Evolutionary conservation across 2,888 invertebrate species (phyloP).

Genomic region (Neoitamus cyanurus): DNA sequence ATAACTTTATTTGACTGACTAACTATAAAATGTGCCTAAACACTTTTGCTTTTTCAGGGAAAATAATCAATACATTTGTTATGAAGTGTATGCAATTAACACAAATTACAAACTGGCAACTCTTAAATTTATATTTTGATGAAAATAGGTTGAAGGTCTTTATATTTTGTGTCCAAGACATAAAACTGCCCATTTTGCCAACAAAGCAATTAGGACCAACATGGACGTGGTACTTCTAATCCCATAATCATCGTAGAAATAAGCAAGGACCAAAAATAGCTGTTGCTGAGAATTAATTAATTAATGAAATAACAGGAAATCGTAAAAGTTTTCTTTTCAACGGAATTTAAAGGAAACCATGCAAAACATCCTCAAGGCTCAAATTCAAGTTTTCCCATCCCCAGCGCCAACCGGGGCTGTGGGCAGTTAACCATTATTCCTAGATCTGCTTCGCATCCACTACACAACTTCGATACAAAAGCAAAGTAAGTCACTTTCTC

Average conservation of each 20-base stretch:
- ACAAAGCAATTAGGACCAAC: not conserved
- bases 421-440: not conserved
- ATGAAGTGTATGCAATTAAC: no score
- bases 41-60: no score
- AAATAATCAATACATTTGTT: no score
- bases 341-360: not conserved
- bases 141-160: no score
- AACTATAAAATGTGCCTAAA: no score
- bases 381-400: constrained; percentile 2
- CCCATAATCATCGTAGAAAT: not conserved
- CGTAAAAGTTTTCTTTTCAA: constrained; percentile 27
- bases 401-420: not conserved
- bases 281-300: not conserved
- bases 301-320: constrained; percentile 33
- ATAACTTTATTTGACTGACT: no score
- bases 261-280: not conserved
- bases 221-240: not conserved
- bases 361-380: not conserved
- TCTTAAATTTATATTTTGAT: no score
- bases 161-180: not conserved
- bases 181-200: not conserved
- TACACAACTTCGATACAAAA: constrained; percentile 13
- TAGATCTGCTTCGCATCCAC: not conserved
- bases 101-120: no score
- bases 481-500: constrained; percentile 8